Evolutionary conservation across 2,113 vertebrate species (phyloP), one percentile per base, ranked within the genome.

Genomic region (Paratilapia polleni): DNA sequence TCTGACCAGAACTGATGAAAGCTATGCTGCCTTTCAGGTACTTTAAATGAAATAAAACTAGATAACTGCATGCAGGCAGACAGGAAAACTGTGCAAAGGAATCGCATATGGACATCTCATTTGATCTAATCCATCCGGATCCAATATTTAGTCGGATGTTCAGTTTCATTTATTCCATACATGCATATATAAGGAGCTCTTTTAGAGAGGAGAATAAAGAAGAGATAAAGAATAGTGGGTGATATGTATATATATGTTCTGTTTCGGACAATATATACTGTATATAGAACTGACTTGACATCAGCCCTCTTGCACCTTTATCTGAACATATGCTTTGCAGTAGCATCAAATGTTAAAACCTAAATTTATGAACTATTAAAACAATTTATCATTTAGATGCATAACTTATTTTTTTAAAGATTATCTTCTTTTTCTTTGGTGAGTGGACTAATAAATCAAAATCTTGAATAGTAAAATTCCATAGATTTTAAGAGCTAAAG

Each of bases 71-170:
- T 78, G 79, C 73, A 77, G 75, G 74, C 75, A 60, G 28, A 68
- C 66, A 87, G 68, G 62, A 83, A 85, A 90, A 73, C 52, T 77
- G 47, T 85, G 74, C 81, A 90, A 81, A 75, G 8, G 9, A 49
- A 14, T 47, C 57, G 49, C 41, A 34, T 70, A 73, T 3, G 17
- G 59, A 80, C 63, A 74, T 75, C 77, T 74, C 15, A 68, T 68
- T 63, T 58, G 77, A 84, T 85, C 10, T 63, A 62, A 58, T n/a
- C n/a, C n/a, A n/a, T n/a, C n/a, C n/a, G n/a, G n/a, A 43, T 81
- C 56, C 60, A 31, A 20, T 52, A 68, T 78, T 84, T 70, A 20
- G 63, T 57, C 8, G 47, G 47, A 17, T 49, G 49, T 52, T 81
- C 20, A n/a, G 57, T 52, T 74, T 24, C 49, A 80, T 54, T 80